These are phyloP conservation scores for Celastrina argiolus DNA, from an alignment of 2,888 invertebrate species.

Conservation along the genomic window DNA sequence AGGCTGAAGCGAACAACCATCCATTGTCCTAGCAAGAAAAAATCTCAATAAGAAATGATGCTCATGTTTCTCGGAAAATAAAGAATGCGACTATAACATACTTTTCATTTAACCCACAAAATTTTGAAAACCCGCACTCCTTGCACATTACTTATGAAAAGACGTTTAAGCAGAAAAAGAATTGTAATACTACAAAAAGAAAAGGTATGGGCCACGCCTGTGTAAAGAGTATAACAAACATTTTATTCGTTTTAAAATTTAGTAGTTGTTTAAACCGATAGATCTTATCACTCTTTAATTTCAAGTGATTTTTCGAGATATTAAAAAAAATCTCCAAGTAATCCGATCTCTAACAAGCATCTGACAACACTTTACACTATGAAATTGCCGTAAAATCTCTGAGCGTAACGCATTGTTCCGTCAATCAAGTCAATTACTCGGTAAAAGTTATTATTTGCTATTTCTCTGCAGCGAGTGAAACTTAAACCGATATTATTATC, in stretches of 20 bases:
- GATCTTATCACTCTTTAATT: no score
- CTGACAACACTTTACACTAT: neutral
- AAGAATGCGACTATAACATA: neutral
- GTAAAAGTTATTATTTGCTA: constrained; percentile 6
- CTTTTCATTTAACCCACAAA: neutral
- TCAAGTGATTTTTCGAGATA: no score
- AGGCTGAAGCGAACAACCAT: constrained; percentile 33
- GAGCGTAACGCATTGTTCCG: neutral
- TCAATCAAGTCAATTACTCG: neutral
- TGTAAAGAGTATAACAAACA: no score
- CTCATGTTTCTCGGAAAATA: neutral
- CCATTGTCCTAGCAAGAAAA: neutral
- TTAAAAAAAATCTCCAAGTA: no score
- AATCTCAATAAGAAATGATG: neutral
- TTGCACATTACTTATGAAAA: no score
- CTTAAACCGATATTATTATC: neutral
- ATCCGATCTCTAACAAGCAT: neutral
- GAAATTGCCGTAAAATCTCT: neutral
- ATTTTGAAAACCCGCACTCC: no score
- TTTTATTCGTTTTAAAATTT: no score
- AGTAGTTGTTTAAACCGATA: no score
- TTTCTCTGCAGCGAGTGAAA: neutral
- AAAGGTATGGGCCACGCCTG: no score
- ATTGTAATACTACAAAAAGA: no score
- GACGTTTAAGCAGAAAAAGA: no score